Evolutionary conservation across 2,797 vertebrate genomes (phyloP), one percentile per base, ranked within the genome.

Genomic region (Acestrorhynchus altus): DNA sequence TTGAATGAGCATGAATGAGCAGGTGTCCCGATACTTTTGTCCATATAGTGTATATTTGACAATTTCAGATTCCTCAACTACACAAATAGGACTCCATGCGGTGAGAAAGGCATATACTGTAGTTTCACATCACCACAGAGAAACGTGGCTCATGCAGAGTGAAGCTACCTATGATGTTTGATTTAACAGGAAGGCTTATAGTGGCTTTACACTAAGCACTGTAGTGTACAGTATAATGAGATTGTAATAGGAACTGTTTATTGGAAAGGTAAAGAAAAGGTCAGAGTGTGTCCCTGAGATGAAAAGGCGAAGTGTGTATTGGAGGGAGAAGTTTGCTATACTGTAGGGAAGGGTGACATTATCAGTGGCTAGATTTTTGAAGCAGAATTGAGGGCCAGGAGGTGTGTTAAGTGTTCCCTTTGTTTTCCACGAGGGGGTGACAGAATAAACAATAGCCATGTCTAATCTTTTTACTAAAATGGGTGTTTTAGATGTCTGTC

Each of bases 391-490:
- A 68, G 71, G 9, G 63, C n/a, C 5, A 24, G 18, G 65, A 63
- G 46, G 46, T 75, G 78, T 80, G 72, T 76, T 49, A 71, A 80
- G 78, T 75, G 57, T 52, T 75, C 65, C 72, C 47, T 75, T 75
- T 24, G 54, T 52, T 59, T 64, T 56, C 69, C 40, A 35, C n/a
- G 39, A 59, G n/a, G 72, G 35, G 3, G 56, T 66, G 28, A 31
- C 31, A 9, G n/a, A 7, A 39, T 60, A 39, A 15, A 35, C 4
- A 26, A 47, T 35, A 44, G 71, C 31, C 54, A 4, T 39, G 64
- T 9, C 39, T 66, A 56, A 78, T 26, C 18, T 12, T 8, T 52
- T 68, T 13, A 16, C 31, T 28, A 22, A 4, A 26, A 46, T 35
- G n/a, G n/a, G n/a, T n/a, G n/a, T n/a, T n/a, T n/a, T n/a, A n/a